These are phyloP conservation scores for Erythrolamprus reginae DNA, from an alignment of 2,113 vertebrate genomes.

Conservation along the genomic window DNA sequence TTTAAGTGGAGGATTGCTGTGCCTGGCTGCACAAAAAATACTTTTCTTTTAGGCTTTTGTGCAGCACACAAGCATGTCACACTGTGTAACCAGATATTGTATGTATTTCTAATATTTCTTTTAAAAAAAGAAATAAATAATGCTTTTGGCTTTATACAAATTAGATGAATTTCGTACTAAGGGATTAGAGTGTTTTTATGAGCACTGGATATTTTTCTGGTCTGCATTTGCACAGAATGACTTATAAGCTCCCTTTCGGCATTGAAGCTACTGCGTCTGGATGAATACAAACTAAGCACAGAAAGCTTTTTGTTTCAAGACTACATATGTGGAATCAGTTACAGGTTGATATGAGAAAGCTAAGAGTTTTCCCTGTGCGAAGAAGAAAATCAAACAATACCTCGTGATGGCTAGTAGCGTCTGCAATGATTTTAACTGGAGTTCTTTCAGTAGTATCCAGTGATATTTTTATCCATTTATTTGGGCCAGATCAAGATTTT, in stretches of 20 bases:
- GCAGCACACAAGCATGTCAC: not conserved
- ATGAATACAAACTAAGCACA: constrained; percentile 63
- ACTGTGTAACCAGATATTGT: not conserved
- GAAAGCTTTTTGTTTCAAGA: constrained; percentile 67
- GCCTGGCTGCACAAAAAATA: not conserved
- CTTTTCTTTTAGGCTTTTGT: not conserved
- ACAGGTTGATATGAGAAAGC: constrained; percentile 60
- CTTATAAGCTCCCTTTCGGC: constrained; percentile 47
- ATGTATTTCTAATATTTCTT: not conserved
- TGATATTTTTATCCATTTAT: constrained; percentile 67
- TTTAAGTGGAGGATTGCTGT: not conserved
- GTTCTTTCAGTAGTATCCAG: constrained; percentile 68
- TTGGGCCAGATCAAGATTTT: constrained; percentile 66
- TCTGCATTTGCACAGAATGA: constrained; percentile 46
- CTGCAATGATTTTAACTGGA: constrained; percentile 70
- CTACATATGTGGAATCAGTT: constrained; percentile 71
- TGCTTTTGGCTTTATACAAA: constrained; percentile 4
- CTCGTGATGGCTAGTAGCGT: constrained; percentile 66
- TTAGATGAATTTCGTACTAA: constrained; percentile 10
- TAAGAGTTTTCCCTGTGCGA: constrained; percentile 69
- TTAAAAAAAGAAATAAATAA: not conserved
- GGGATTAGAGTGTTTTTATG: constrained; percentile 11
- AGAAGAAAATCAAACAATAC: constrained; percentile 69
- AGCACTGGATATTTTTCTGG: constrained; percentile 28
- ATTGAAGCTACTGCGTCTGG: constrained; percentile 43